Evolutionary conservation across 2,888 invertebrate genomes (phyloP), one percentile per base, ranked within the genome.

Genomic region (Drosophila picticornis): DNA sequence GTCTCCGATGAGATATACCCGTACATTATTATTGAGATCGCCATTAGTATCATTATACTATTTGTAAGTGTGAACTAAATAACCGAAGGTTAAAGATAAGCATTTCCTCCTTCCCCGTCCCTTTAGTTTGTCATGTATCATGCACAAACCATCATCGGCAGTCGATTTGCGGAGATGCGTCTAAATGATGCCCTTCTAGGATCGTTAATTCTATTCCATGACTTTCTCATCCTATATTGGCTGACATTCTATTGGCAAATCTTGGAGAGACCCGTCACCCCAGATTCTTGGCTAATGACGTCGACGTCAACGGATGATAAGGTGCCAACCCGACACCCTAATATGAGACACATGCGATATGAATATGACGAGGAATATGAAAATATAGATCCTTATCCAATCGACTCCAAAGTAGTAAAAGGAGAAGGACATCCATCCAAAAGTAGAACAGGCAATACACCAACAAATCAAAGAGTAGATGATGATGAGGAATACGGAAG

Each of bases 161-260:
- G 70, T 46, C 79, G 88, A 7, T 84, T 77, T 19, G 84, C 88
- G 0, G 84, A 84, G 57, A 84, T 84, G 84, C 71, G 85, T 2
- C 19, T 81, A 1, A 79, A 75, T 25, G 84, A 84, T 9, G 65
- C 31, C 1, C n/a, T 73, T 11, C 53, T 84, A 27, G 84, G 55
- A 29, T 88, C 84, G 2, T 34, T 84, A 0, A 85, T 84, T 36
- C 72, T 84, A 1, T 84, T 84, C n/a, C 88, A 88, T 25, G 85
- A 84, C 40, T 88, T 88, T 43, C 85, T 84, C 5, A 74, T 84
- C 40, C 69, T 84, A 5, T 84, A 55, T 52, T 88, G 85, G 88
- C 19, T 85, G 6, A 84, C 84, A 6, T 83, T 88, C 32, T 84
- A 77, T 32, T 85, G 81, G 81, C 88, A 88, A 73, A 16, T 67